phyloP scores from a whole-genome alignment of 1,140 invertebrate genomes.

The Drosophila erecta region DNA sequence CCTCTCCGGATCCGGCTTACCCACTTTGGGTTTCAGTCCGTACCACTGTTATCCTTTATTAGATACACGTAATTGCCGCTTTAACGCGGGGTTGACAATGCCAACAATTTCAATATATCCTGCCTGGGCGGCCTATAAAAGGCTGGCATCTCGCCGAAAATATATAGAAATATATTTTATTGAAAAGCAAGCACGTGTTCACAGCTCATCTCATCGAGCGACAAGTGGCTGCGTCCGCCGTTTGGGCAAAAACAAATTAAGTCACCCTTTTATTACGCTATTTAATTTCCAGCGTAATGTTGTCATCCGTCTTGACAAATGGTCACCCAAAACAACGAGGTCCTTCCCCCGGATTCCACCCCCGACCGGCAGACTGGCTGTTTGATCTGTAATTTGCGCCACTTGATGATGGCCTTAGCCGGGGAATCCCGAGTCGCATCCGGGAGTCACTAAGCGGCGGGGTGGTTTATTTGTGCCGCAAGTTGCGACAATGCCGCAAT shows the following conservation, averaged over 20 bases:
- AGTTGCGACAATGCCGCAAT: slow-evolving; percentile 46
- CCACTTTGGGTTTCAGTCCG: slow-evolving; percentile 1
- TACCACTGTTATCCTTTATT: slow-evolving; percentile 23
- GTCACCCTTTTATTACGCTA: slow-evolving; percentile 70
- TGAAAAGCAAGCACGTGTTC: slow-evolving; percentile 68
- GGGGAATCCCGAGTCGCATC: slow-evolving; percentile 10
- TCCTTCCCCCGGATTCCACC: neutral
- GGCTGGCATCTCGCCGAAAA: slow-evolving; percentile 7
- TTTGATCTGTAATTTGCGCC: slow-evolving; percentile 62
- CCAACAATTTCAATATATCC: slow-evolving; percentile 50
- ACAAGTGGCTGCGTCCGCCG: slow-evolving; percentile 21
- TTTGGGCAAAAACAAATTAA: slow-evolving; percentile 64
- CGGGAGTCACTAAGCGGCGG: slow-evolving; percentile 35
- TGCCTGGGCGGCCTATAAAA: slow-evolving; percentile 18
- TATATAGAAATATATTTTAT: slow-evolving; percentile 59
- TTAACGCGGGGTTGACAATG: slow-evolving; percentile 41
- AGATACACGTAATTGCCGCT: slow-evolving; percentile 50
- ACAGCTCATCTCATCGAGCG: slow-evolving; percentile 45
- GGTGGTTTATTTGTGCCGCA: slow-evolving; percentile 65
- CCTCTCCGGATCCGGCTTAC: slow-evolving; percentile 2
- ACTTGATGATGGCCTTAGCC: slow-evolving; percentile 46
- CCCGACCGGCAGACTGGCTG: slow-evolving; percentile 17
- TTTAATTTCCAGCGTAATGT: slow-evolving; percentile 68
- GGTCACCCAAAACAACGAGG: slow-evolving; percentile 46
- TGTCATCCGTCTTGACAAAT: slow-evolving; percentile 61